Percentiles rank a stretch among this genome's conserved stretches.
Conservation (phyloP, 1,140 invertebrate species). For the Platyura marginata region DNA sequence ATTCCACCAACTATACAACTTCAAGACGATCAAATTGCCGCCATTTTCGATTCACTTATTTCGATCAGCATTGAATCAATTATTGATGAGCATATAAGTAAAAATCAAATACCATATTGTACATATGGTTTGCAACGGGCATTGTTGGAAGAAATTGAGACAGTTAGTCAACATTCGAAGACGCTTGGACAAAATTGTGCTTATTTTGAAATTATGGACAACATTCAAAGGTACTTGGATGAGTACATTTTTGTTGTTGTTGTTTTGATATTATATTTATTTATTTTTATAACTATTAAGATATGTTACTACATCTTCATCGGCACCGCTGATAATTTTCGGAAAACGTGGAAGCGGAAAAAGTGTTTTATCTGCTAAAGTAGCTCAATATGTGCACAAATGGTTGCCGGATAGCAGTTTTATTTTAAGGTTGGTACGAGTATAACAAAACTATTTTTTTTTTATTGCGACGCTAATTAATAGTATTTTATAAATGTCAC, state of each 20-base stretch:
- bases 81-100: constrained; percentile 31
- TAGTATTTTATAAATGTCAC: no score
- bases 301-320: constrained; percentile 43
- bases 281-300: constrained; percentile 17
- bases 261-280: background rate
- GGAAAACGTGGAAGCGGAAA: constrained; percentile 65
- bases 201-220: constrained; percentile 28
- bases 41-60: constrained; percentile 29
- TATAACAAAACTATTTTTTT: constrained; percentile 1
- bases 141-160: constrained; percentile 29
- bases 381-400: constrained; percentile 39
- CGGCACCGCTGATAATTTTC: constrained; percentile 47
- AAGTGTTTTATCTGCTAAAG: constrained; percentile 52
- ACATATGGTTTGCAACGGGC: constrained; percentile 22
- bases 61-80: constrained; percentile 31
- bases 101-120: constrained; percentile 20
- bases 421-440: constrained; percentile 13
- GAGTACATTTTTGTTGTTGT: background rate
- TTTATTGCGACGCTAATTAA: no score
- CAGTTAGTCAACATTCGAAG: constrained; percentile 41
- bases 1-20: constrained; percentile 38
- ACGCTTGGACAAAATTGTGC: constrained; percentile 21
- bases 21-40: constrained; percentile 37
- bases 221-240: constrained; percentile 38
- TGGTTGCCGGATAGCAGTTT: constrained; percentile 41